Percentiles rank a stretch among this genome's conserved stretches.
These are phyloP conservation scores for Phrynocephalus forsythii DNA, from an alignment of 2,797 vertebrate species.

Conservation along the genomic window DNA sequence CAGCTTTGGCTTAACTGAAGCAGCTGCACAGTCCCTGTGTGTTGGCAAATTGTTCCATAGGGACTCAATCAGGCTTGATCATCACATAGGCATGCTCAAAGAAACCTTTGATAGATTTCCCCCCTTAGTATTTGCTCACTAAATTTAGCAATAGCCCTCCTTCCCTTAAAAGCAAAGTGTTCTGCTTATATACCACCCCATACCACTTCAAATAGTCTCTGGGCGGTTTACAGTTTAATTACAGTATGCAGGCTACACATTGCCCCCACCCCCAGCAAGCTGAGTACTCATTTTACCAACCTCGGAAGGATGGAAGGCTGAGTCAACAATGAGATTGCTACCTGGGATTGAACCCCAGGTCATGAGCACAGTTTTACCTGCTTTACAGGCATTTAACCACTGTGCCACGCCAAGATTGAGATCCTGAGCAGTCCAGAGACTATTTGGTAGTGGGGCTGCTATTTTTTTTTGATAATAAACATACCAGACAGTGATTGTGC, in stretches of 20 bases:
- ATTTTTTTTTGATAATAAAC: not conserved
- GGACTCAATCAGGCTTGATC: not conserved
- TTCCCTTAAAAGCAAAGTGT: not conserved
- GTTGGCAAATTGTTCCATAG: not conserved
- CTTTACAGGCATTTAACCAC: no score
- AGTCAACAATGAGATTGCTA: no score
- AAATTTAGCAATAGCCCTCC: not conserved
- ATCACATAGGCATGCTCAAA: not conserved
- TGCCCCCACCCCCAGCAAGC: no score
- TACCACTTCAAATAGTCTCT: no score
- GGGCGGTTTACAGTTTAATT: no score
- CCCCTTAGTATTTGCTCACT: not conserved
- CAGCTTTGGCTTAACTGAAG: slow-evolving; percentile 5
- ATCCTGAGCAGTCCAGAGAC: not conserved
- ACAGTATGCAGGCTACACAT: no score
- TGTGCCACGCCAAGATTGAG: not conserved
- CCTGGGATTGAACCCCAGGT: no score
- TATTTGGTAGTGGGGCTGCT: no score
- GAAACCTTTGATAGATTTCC: slow-evolving; percentile 4
- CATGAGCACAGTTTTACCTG: no score
- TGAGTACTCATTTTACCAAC: no score
- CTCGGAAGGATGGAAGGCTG: no score
- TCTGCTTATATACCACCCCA: no score
- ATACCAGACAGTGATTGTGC: not conserved
- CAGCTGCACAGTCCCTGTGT: not conserved